Evolutionary conservation across 1,140 invertebrate genomes (phyloP).

Genomic region (Chironomus striatipennis): DNA sequence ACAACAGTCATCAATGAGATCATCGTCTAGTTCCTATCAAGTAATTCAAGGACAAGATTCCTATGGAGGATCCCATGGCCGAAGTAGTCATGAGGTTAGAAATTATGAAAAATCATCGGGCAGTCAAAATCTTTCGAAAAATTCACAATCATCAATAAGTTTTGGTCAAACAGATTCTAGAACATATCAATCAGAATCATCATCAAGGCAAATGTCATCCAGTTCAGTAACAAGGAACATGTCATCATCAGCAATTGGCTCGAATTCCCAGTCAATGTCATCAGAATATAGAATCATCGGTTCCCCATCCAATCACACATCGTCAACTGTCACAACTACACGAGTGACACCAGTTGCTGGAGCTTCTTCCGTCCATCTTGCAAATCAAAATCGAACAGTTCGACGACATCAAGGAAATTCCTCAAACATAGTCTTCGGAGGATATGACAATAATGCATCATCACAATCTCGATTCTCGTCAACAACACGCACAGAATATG

Average conservation of each 20-base stretch:
- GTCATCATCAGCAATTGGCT: neutral
- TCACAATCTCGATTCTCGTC: neutral
- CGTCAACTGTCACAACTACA: neutral
- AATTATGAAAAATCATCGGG: neutral
- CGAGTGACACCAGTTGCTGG: neutral
- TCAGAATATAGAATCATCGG: neutral
- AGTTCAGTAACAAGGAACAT: neutral
- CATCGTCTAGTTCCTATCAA: neutral
- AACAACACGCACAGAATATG: neutral
- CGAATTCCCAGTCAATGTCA: neutral
- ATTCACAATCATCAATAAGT: neutral
- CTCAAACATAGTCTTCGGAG: neutral
- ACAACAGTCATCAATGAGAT: neutral
- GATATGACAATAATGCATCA: neutral
- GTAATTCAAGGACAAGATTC: neutral
- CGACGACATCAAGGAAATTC: neutral
- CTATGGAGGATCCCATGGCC: neutral
- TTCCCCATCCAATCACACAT: neutral
- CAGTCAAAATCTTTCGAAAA: neutral
- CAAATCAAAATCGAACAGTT: conserved; percentile 13
- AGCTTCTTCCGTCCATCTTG: neutral
- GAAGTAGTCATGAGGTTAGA: neutral
- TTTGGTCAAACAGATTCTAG: neutral
- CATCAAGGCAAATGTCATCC: neutral
- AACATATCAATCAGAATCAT: neutral